phyloP scores from a whole-genome alignment of 2,888 invertebrate species.

The Tiliacea citrago region DNA sequence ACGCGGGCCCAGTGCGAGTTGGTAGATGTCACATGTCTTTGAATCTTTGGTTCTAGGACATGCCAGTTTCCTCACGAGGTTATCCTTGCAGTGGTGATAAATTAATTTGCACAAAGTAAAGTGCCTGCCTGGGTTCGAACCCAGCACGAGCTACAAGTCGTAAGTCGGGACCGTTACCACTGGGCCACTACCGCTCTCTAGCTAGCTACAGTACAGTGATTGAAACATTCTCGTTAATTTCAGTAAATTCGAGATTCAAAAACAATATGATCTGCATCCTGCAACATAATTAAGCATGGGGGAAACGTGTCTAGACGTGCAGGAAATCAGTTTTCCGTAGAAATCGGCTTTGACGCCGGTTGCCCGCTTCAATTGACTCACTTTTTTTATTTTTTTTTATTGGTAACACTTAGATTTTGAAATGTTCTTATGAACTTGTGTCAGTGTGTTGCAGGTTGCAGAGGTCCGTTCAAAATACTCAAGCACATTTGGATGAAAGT shows the following conservation, averaged over 20 bases:
- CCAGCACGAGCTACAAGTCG: no score
- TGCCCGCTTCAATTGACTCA: constrained; percentile 50
- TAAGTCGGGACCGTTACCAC: no score
- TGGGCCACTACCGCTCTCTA: no score
- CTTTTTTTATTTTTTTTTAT: constrained; percentile 38
- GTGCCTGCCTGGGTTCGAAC: no score
- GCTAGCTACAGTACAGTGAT: no score
- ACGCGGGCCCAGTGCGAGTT: no score
- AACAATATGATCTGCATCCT: constrained; percentile 42
- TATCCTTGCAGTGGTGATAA: no score
- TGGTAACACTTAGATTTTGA: constrained; percentile 2
- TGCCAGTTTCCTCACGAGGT: no score
- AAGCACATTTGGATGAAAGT: neutral
- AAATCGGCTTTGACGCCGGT: constrained; percentile 71
- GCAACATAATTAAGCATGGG: constrained; percentile 73
- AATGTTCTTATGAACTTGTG: neutral
- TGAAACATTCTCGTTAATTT: neutral
- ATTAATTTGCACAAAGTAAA: no score
- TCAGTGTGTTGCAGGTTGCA: neutral
- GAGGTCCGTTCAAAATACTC: neutral
- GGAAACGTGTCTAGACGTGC: constrained; percentile 86
- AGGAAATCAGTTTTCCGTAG: constrained; percentile 84
- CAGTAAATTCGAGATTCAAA: constrained; percentile 2
- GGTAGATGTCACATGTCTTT: no score
- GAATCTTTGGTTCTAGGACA: no score